Base-by-base conservation (phyloP, 1,140 invertebrate species). In the Nasonia longicornis region DNA sequence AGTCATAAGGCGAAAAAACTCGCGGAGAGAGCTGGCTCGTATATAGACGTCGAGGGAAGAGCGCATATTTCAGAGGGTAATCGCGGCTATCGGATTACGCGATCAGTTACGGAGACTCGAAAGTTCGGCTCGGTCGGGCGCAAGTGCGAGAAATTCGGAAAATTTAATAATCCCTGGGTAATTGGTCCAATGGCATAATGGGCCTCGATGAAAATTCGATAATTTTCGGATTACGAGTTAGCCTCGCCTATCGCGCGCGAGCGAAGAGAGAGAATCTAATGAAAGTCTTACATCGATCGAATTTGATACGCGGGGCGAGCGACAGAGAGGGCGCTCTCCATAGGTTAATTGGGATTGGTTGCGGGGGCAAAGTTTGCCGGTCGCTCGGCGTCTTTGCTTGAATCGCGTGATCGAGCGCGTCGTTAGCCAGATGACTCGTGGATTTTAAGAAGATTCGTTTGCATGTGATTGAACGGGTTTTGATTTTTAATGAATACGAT, bases 201-300 rank as follows among this genome's bases (percentile, higher is more conserved):
- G 31, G 35, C 16, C 64, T 52, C n/a, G 16, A 26, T 42, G 69
- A 38, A 77, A 63, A 79, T 72, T 72, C 66, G 31, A 71, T 79
- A 72, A 72, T 79, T 72, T 72, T 42, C 26, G 22, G n/a, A 48
- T 63, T 77, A 52, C 52, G 20, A 58, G 14, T 20, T 67, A 29
- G 3, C 64, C 8, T n/a, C 22, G 16, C 69, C 31, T 48, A 38
- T 48, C 22, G 58, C 64, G 16, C 20, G 35, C 3, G 35, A 38
- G 35, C 3, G 35, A 38, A 38, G 35, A 38, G 35, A 11, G 16
- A 64, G 42, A 69, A 77, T 7, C 26, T 42, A 48, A 77, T 77
- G 38, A 42, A 79, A 79, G 20, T 52, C 63, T 42, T 48, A 48
- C 3, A 79, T 79, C 48, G 52, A 73, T 79, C 58, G 52, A 79